These are phyloP conservation scores for Eulemur rufifrons DNA, from an alignment of 2,113 vertebrate genomes.

Conservation along the genomic window DNA sequence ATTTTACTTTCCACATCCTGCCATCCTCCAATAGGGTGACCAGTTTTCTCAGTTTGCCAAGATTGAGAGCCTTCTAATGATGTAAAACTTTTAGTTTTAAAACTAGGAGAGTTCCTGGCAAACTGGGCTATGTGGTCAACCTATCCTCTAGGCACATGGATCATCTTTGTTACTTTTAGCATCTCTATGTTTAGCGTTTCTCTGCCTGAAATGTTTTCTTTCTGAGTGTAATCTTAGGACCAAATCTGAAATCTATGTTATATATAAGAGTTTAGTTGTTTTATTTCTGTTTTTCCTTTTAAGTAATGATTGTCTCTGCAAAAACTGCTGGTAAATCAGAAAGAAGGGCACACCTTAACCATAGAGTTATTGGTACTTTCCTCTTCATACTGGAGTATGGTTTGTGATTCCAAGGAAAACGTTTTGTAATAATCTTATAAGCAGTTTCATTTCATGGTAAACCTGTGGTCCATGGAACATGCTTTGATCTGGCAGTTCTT, in stretches of 20 bases:
- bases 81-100: not conserved
- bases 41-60: not conserved
- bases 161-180: not conserved
- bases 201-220: not conserved
- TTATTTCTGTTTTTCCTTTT: not conserved
- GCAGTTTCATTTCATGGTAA: not conserved
- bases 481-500: not conserved
- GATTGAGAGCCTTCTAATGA: not conserved
- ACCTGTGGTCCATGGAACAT: not conserved
- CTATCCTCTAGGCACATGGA: accelerated
- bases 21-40: not conserved
- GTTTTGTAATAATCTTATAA: not conserved
- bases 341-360: not conserved
- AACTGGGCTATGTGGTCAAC: not conserved
- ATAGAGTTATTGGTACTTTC: not conserved
- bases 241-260: not conserved
- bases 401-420: not conserved
- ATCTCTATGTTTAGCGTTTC: not conserved
- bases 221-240: not conserved
- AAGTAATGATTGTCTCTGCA: not conserved
- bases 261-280: not conserved
- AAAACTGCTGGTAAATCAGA: not conserved
- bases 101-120: not conserved
- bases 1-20: not conserved
- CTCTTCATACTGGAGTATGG: not conserved